Base-by-base conservation (phyloP, 1,140 invertebrate genomes). In the Ruditapes philippinarum region DNA sequence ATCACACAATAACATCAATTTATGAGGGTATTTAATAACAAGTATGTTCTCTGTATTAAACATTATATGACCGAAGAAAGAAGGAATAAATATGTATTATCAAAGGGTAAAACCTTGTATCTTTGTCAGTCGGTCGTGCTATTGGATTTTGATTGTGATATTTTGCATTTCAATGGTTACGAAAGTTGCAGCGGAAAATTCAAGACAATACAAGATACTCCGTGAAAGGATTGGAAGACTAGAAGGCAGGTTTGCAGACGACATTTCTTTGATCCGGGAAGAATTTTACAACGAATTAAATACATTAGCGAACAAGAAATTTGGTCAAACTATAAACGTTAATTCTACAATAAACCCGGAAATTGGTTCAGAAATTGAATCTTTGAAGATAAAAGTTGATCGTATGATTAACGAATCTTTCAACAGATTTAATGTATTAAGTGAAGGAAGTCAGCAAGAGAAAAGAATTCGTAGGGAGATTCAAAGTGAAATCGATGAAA, bases 391-490 rank as follows among this genome's bases (percentile, higher is more conserved):
- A 4, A 9, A 68, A 68, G 17, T 82, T 40, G 40, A 49, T 33
- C 42, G 14, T 40, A 28, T 65, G 7, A 65, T n/a, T 49, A 40
- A 45, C 12, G 60, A 11, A 17, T n/a, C 68, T 2, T 14, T n/a
- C 14, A 33, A 31, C 19, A 28, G 38, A 33, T 17, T 78, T 1
- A 78, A 78, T 0, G 28, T 54, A 49, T 36, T 78, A 31, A 33
- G 7, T 1, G 45, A 54, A 17, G 74, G 74, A 31, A 31, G 11
- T 2, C 31, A 45, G 31, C 19, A 54, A 33, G 54, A 81, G 19
- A 81, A 81, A 42, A 31, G 79, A 42, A 40, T 81, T 65, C 54
- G 54, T 0, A 60, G 74, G 25, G 74, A 78, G 2, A 78, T 78
- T 49, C 74, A 78, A 33, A 25, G 25, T 31, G 49, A 78, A 45